Percentiles rank a stretch among this genome's conserved stretches.
Evolutionary conservation across 2,797 vertebrate genomes (phyloP).

Genomic region (Acipenser oxyrinchus): DNA sequence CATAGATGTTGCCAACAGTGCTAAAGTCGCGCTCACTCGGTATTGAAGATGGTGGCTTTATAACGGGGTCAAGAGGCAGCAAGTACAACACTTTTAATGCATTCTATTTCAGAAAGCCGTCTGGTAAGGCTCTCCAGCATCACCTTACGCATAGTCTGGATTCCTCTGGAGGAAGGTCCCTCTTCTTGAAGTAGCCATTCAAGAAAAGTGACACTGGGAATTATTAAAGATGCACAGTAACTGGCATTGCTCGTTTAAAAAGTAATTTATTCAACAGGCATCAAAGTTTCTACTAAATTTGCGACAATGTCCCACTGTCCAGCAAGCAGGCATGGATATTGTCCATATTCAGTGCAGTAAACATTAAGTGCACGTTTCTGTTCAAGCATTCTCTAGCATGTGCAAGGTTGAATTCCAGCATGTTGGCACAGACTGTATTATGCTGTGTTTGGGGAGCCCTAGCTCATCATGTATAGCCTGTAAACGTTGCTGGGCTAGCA

Average conservation of each 20-base stretch:
- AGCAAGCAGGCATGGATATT: neutral
- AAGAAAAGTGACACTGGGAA: slow-evolving; percentile 20
- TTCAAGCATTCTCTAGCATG: slow-evolving; percentile 7
- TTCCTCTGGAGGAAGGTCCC: slow-evolving; percentile 4
- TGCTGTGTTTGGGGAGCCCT: neutral
- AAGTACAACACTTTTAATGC: neutral
- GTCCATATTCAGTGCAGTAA: neutral
- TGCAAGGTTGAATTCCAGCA: neutral
- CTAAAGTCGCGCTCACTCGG: no score
- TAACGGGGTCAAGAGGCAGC: slow-evolving; percentile 11
- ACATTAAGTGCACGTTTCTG: neutral
- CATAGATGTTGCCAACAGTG: no score
- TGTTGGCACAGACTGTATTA: neutral
- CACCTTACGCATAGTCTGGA: slow-evolving; percentile 10
- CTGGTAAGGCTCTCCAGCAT: slow-evolving; percentile 14
- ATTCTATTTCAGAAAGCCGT: slow-evolving; percentile 4
- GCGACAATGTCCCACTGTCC: neutral
- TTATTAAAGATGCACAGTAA: slow-evolving; percentile 21
- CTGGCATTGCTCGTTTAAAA: slow-evolving; percentile 21
- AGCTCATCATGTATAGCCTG: neutral
- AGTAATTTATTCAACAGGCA: slow-evolving; percentile 21
- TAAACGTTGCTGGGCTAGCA: neutral
- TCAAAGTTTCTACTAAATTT: slow-evolving; percentile 21
- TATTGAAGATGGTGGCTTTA: neutral
- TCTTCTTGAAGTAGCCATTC: slow-evolving; percentile 15